Percentiles rank a stretch among this genome's conserved stretches.
These are phyloP conservation scores for Mallotus villosus DNA, from an alignment of 2,797 vertebrate genomes.

Conservation along the genomic window DNA sequence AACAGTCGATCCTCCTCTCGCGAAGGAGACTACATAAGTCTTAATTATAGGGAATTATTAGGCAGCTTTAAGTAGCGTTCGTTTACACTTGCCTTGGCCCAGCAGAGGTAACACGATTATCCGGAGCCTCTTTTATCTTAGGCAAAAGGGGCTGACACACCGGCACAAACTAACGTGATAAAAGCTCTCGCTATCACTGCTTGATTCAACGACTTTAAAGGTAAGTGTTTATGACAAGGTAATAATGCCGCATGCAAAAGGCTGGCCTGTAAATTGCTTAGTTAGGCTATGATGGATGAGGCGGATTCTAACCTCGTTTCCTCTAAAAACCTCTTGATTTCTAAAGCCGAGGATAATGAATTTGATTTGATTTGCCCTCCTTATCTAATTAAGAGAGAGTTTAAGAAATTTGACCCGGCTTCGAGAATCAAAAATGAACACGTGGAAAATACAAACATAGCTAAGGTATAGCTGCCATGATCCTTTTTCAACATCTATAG, in stretches of 20 bases:
- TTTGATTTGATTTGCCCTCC: conserved; percentile 96
- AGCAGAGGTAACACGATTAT: conserved; percentile 87
- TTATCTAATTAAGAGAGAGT: conserved; percentile 95
- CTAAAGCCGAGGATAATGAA: conserved; percentile 98
- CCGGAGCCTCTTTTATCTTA: conserved; percentile 91
- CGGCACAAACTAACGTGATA: conserved; percentile 96
- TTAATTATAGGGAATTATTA: conserved; percentile 80
- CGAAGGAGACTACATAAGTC: conserved; percentile 66
- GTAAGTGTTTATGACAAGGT: conserved; percentile 99
- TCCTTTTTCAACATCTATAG: too few relatives aligned
- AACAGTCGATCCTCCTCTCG: conserved; percentile 55
- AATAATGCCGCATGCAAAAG: conserved; percentile 96
- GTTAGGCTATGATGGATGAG: conserved; percentile 99
- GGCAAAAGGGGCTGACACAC: conserved; percentile 94
- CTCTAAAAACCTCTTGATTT: conserved; percentile 91
- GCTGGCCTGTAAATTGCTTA: conserved; percentile 98
- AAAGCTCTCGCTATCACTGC: conserved; percentile 91
- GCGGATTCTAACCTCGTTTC: conserved; percentile 88
- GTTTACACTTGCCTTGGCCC: conserved; percentile 71
- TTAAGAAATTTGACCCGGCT: conserved; percentile 85
- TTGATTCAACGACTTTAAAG: conserved; percentile 86
- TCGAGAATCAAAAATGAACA: conserved; percentile 61
- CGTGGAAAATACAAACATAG: conserved; percentile 30
- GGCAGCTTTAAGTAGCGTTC: conserved; percentile 76
- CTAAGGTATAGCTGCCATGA: conserved; percentile 1